These are phyloP conservation scores for Loris lydekkerianus DNA, from an alignment of 2,797 vertebrate genomes.

Conservation along the genomic window DNA sequence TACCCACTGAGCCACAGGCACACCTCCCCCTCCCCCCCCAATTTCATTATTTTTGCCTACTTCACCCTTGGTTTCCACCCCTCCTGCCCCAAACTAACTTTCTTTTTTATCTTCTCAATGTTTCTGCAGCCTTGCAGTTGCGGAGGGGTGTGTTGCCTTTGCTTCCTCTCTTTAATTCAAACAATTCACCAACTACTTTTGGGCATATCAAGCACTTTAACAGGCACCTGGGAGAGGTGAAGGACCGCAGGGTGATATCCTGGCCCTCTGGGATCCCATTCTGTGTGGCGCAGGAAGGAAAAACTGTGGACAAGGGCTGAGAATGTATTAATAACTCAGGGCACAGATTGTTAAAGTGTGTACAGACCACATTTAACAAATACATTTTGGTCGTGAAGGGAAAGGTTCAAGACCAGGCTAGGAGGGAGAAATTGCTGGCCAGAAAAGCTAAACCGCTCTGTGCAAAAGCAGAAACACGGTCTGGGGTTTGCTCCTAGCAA, in stretches of 20 bases:
- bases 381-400: background rate
- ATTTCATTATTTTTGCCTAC: conserved; percentile 42
- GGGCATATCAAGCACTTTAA: background rate
- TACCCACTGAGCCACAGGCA: no score
- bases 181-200: background rate
- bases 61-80: background rate
- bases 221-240: background rate
- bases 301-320: background rate
- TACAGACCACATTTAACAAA: background rate
- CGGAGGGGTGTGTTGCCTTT: background rate
- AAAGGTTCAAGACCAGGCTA: background rate
- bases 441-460: background rate
- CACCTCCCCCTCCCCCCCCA: no score
- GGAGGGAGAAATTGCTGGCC: background rate
- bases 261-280: background rate
- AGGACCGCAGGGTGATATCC: background rate
- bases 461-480: background rate
- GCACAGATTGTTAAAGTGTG: background rate
- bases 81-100: background rate
- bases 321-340: background rate
- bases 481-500: background rate
- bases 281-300: background rate
- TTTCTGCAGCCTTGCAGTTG: background rate
- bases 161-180: conserved; percentile 11
- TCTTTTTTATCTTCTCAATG: conserved; percentile 24